Evolutionary conservation across 2,888 invertebrate genomes (phyloP), one percentile per base, ranked within the genome.

Genomic region (Eupithecia subumbrata): DNA sequence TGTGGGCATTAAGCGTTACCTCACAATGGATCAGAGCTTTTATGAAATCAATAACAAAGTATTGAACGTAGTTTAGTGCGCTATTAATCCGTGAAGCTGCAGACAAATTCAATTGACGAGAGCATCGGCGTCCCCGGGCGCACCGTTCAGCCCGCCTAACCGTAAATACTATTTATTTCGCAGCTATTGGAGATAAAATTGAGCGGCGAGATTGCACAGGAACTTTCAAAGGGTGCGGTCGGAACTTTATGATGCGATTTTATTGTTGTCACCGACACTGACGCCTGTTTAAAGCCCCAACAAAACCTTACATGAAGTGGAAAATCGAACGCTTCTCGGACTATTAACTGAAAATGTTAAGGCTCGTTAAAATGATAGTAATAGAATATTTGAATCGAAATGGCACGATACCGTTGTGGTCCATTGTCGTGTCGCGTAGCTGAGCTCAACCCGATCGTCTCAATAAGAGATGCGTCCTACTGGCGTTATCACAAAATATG

Each of bases 401-500:
- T 87, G 85, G 86, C 88, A 86, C 85, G 82, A 81, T 86, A 85
- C 86, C 87, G 86, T 88, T 87, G 87, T 84, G 83, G 82, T 83
- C 84, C 83, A 88, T 88, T 90, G 90, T 90, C 87, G 84, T 89
- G 90, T 90, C 88, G 84, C 89, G 90, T 89, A 90, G 87, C 87
- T 87, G 86, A 89, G 88, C 86, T 83, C 84, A 89, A 89, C 88
- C 86, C 89, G 90, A 91, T 91, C 89, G 85, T 87, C 87, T 89
- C 91, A 90, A 92, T 93, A 90, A 88, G 88, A 91, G 93, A 92
- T 91, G 92, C 90, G 89, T 89, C 88, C 90, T 90, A 90, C 92
- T 92, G 91, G 93, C 92, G 93, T 94, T 95, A 95, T 94, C 95
- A 94, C 92, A 92, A 92, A 95, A 94, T 95, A 94, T 95, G 95